Conservation (phyloP, 1,140 invertebrate species). For the Bombus turneri region DNA sequence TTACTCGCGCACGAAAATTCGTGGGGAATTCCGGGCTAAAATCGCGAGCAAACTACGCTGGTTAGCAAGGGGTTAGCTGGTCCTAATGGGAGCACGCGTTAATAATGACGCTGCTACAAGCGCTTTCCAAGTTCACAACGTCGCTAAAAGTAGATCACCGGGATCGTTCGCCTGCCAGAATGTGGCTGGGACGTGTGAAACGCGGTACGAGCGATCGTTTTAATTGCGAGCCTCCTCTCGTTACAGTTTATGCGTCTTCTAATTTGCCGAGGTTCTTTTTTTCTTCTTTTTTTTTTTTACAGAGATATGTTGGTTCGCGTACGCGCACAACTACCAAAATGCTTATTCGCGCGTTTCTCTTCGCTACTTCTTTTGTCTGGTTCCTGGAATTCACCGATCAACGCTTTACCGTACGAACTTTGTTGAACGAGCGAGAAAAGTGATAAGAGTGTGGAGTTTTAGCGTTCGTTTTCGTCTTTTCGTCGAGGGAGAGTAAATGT, state of each 20-base stretch:
- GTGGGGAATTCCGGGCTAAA: constrained; percentile 9
- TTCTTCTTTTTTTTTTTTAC: not conserved
- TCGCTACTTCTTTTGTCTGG: too few relatives aligned
- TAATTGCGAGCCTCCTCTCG: constrained; percentile 17
- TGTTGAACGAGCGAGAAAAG: not conserved
- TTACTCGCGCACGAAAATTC: not conserved
- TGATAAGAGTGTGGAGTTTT: too few relatives aligned
- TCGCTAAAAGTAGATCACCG: constrained; percentile 21
- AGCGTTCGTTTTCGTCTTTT: too few relatives aligned
- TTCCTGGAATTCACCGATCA: not conserved
- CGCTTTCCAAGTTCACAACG: constrained; percentile 51
- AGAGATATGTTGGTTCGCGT: too few relatives aligned
- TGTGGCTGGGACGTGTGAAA: constrained; percentile 22
- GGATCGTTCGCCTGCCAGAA: constrained; percentile 18
- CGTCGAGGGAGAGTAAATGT: too few relatives aligned
- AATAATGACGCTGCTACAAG: constrained; percentile 51
- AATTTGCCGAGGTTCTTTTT: not conserved
- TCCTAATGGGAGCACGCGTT: constrained; percentile 44
- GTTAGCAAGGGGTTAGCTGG: not conserved
- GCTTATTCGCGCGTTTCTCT: not conserved
- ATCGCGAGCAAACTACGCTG: constrained; percentile 25
- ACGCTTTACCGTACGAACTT: not conserved
- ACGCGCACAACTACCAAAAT: too few relatives aligned
- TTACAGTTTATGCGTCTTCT: not conserved
- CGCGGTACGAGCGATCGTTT: constrained; percentile 8